Percentiles rank a stretch among this genome's conserved stretches.
These are phyloP conservation scores for Neuroterus valhalla DNA, from an alignment of 1,140 invertebrate species.

Conservation along the genomic window DNA sequence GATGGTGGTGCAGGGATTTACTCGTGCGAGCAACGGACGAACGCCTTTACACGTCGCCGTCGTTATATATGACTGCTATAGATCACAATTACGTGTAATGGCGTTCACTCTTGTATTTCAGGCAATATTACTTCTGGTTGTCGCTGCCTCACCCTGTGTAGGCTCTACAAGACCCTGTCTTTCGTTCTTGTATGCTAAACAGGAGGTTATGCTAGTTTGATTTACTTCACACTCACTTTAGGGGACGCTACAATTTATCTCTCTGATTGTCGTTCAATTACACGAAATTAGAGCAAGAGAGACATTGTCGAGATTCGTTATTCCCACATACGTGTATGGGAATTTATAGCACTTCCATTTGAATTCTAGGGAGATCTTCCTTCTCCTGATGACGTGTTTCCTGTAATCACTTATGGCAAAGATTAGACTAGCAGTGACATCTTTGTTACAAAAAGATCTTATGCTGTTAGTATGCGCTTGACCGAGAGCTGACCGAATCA, in stretches of 20 bases:
- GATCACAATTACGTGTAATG: constrained; percentile 73
- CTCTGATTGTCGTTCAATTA: constrained; percentile 5
- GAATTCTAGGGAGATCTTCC: too few relatives aligned
- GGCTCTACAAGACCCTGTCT: constrained; percentile 31
- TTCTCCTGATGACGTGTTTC: too few relatives aligned
- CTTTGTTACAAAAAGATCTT: too few relatives aligned
- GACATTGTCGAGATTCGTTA: too few relatives aligned
- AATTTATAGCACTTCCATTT: too few relatives aligned
- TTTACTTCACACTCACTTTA: constrained; percentile 57
- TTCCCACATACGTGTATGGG: too few relatives aligned
- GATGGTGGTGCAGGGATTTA: constrained; percentile 59
- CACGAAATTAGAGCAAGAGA: not conserved
- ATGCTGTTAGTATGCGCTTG: too few relatives aligned
- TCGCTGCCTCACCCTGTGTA: constrained; percentile 39
- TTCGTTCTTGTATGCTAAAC: constrained; percentile 61
- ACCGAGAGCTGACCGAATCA: too few relatives aligned
- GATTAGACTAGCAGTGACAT: too few relatives aligned
- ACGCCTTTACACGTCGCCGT: constrained; percentile 68
- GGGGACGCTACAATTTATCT: constrained; percentile 35
- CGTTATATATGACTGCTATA: constrained; percentile 70
- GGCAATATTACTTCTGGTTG: constrained; percentile 68
- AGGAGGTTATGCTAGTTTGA: constrained; percentile 67
- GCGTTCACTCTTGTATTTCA: constrained; percentile 69
- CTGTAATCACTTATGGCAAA: too few relatives aligned
- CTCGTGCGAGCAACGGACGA: constrained; percentile 55